These are phyloP conservation scores for Ruditapes philippinarum DNA, from an alignment of 1,140 invertebrate genomes.

Conservation along the genomic window DNA sequence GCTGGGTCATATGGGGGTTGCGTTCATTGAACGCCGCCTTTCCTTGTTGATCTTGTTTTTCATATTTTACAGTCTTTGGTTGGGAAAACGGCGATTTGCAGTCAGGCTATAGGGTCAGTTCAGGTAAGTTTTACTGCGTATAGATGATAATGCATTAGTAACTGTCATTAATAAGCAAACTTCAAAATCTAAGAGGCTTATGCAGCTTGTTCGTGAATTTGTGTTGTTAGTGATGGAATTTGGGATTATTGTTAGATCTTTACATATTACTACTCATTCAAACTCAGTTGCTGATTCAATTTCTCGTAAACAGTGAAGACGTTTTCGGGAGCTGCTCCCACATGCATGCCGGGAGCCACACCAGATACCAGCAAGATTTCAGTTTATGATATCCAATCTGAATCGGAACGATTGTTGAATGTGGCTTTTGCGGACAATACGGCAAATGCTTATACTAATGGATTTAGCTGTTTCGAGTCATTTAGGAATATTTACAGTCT, in stretches of 20 bases:
- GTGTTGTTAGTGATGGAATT: too few relatives aligned
- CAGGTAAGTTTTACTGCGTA: slow-evolving; percentile 12
- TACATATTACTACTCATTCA: background rate
- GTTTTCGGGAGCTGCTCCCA: background rate
- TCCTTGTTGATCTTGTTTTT: too few relatives aligned
- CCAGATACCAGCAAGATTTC: slow-evolving; percentile 6
- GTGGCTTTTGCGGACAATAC: background rate
- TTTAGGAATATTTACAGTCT: background rate
- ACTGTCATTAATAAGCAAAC: too few relatives aligned
- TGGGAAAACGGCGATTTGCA: slow-evolving; percentile 38
- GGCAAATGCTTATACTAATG: background rate
- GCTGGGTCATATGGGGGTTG: too few relatives aligned
- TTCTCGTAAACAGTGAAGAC: slow-evolving; percentile 11
- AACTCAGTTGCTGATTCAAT: slow-evolving; percentile 20
- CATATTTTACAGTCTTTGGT: slow-evolving; percentile 61
- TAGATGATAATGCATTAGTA: slow-evolving; percentile 38
- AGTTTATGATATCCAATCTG: background rate
- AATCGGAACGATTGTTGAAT: slow-evolving; percentile 13
- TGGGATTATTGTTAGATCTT: background rate
- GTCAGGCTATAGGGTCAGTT: slow-evolving; percentile 27
- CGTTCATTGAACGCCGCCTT: too few relatives aligned
- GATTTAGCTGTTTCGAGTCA: background rate
- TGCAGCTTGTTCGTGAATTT: too few relatives aligned
- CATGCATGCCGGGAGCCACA: too few relatives aligned
- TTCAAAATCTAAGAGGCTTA: too few relatives aligned